phyloP scores from a whole-genome alignment of 2,113 vertebrate species.

The Nyctibius bracteatus region DNA sequence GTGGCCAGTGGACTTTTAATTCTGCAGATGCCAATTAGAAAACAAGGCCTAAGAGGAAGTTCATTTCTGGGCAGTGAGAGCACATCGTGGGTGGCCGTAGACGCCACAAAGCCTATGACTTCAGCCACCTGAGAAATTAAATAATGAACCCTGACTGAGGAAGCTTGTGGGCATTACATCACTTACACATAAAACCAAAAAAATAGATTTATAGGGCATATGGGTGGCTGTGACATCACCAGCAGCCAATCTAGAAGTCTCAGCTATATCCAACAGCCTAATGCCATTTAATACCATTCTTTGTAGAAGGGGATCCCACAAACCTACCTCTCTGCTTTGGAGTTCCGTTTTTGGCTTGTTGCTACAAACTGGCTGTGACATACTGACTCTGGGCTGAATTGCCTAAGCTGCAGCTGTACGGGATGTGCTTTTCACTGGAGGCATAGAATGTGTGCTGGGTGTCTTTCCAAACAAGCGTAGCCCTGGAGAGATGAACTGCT shows the following conservation, averaged over 20 bases:
- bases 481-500: background rate
- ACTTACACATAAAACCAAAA: slow-evolving; percentile 48
- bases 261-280: background rate
- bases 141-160: slow-evolving; percentile 26
- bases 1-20: slow-evolving; percentile 24
- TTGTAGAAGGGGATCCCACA: background rate
- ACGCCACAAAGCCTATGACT: slow-evolving; percentile 14
- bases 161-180: slow-evolving; percentile 5
- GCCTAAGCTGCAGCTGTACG: background rate
- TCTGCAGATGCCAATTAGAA: slow-evolving; percentile 27
- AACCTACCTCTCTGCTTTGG: background rate
- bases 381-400: background rate
- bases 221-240: background rate
- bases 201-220: slow-evolving; percentile 36
- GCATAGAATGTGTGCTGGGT: background rate
- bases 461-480: background rate
- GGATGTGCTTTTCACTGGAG: background rate
- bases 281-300: background rate
- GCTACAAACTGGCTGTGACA: background rate
- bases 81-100: background rate
- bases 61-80: slow-evolving; percentile 43
- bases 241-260: background rate
- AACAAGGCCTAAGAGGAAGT: slow-evolving; percentile 37
- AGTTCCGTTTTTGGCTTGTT: background rate
- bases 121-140: slow-evolving; percentile 61